Percentiles rank a stretch among this genome's conserved stretches.
These are phyloP conservation scores for Apis mellifera DNA, from an alignment of 1,140 invertebrate genomes.

Conservation along the genomic window DNA sequence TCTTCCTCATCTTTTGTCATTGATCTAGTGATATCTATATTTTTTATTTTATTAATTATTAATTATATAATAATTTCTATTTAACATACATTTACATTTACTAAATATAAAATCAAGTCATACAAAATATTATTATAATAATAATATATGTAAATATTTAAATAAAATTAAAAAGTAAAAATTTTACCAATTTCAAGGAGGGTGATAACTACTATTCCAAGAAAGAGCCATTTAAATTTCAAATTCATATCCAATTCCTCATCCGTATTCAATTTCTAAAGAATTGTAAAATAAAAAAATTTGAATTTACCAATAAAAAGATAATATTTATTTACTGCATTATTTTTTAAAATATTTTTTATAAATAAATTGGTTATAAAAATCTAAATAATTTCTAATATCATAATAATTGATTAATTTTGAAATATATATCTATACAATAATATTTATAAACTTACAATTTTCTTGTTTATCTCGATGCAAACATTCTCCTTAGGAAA, in stretches of 20 bases:
- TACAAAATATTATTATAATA: neutral
- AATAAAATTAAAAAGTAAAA: neutral
- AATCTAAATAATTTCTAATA: neutral
- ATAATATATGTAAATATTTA: neutral
- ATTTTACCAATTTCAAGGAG: constrained; percentile 76
- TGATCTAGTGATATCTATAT: constrained; percentile 68
- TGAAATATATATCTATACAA: too few species aligned
- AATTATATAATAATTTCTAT: neutral
- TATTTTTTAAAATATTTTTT: neutral
- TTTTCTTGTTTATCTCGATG: constrained; percentile 1
- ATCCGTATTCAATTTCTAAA: constrained; percentile 66
- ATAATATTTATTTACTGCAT: neutral
- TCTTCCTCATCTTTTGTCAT: constrained; percentile 67
- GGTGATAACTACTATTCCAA: constrained; percentile 77
- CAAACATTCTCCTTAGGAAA: constrained; percentile 8
- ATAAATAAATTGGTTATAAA: neutral
- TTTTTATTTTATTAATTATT: neutral
- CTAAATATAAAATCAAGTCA: neutral
- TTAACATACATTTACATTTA: neutral
- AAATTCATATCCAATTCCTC: constrained; percentile 80
- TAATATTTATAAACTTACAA: constrained; percentile 10
- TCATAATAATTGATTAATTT: neutral
- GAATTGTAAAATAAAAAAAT: neutral
- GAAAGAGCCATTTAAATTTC: constrained; percentile 75
- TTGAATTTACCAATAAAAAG: neutral